Evolutionary conservation across 2,797 vertebrate genomes (phyloP).

Genomic region (Rhodeus uyekii): DNA sequence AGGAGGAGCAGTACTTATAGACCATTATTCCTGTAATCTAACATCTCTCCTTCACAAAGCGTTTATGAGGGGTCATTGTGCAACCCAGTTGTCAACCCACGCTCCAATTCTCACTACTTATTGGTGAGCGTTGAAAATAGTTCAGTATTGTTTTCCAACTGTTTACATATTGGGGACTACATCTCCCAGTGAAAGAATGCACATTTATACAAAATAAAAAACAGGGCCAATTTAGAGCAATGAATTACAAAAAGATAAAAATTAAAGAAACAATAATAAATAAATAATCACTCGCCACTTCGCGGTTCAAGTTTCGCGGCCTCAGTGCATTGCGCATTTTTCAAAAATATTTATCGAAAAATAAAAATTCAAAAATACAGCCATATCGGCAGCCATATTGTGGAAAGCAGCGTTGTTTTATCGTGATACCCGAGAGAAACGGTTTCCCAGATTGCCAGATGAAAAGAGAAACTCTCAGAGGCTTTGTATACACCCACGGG

Average conservation of each 20-base stretch:
- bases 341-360: no score
- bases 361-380: no score
- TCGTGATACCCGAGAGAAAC: no score
- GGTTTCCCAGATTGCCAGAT: no score
- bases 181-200: neutral
- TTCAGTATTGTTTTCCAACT: neutral
- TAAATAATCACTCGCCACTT: no score
- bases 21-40: constrained; percentile 40
- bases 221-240: neutral
- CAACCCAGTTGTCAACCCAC: constrained; percentile 15
- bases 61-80: constrained; percentile 39
- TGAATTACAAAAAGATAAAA: no score
- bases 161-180: neutral
- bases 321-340: no score
- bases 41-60: constrained; percentile 7
- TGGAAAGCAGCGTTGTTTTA: no score
- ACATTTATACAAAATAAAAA: neutral
- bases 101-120: constrained; percentile 8
- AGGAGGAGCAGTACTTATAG: constrained; percentile 31
- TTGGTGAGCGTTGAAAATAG: neutral
- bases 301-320: no score
- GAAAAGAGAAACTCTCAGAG: no score
- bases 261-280: neutral
- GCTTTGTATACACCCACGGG: no score
- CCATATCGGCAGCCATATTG: no score